phyloP scores from a whole-genome alignment of 2,113 vertebrate genomes.

The Scopus umbretta region DNA sequence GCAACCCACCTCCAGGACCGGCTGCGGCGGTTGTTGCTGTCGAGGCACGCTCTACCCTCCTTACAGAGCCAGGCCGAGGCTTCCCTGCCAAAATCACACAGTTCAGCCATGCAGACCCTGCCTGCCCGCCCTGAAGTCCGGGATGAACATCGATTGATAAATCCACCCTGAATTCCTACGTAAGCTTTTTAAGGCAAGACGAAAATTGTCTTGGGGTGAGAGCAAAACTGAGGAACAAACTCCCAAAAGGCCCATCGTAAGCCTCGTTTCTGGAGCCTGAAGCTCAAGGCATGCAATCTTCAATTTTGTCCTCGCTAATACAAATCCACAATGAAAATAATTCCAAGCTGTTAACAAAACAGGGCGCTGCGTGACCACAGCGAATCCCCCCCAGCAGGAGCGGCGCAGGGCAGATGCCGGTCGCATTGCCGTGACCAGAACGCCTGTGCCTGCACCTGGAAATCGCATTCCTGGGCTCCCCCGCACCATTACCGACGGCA shows the following conservation, averaged over 20 bases:
- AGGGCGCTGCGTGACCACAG: not conserved
- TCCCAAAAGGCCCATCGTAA: not conserved
- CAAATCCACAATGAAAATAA: fast-evolving
- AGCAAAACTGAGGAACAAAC: not conserved
- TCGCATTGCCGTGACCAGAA: not conserved
- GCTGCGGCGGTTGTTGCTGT: fast-evolving
- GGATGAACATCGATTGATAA: fast-evolving
- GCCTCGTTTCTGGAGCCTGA: not conserved
- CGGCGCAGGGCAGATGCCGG: not conserved
- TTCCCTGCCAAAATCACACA: not conserved
- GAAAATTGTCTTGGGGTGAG: not conserved
- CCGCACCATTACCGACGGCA: not conserved
- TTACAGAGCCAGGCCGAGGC: not conserved
- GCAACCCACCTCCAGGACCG: fast-evolving
- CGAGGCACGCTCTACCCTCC: not conserved
- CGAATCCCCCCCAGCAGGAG: not conserved
- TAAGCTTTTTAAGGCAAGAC: fast-evolving
- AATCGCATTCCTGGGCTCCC: not conserved
- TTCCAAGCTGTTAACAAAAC: fast-evolving
- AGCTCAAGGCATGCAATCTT: not conserved
- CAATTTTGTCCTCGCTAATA: not conserved
- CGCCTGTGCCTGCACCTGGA: not conserved
- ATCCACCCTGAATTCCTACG: not conserved
- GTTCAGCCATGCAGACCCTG: not conserved
- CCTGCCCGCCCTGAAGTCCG: not conserved